These are phyloP conservation scores for Athripsodes cinereus DNA, from an alignment of 2,888 invertebrate species.

Conservation along the genomic window DNA sequence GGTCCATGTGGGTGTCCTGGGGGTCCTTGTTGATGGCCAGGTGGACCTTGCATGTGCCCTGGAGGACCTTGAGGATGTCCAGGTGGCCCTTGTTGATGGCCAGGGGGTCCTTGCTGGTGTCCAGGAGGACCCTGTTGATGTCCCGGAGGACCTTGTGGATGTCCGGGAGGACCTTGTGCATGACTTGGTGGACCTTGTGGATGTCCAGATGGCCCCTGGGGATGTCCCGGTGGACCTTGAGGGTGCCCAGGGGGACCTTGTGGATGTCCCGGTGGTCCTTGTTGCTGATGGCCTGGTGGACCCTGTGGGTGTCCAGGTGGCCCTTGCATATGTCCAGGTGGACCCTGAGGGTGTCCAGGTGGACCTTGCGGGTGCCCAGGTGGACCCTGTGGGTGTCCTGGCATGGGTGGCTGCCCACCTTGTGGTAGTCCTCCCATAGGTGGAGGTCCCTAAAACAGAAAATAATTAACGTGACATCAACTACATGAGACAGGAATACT, in stretches of 20 bases:
- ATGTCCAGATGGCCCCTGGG: slow-evolving; percentile 20
- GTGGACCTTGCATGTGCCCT: slow-evolving; percentile 32
- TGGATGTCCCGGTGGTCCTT: slow-evolving; percentile 32
- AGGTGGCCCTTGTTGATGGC: slow-evolving; percentile 35
- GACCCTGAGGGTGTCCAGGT: slow-evolving; percentile 7
- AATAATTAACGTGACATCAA: no score
- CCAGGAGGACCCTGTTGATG: slow-evolving; percentile 41
- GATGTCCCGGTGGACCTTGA: slow-evolving; percentile 42
- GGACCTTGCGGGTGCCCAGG: slow-evolving; percentile 16
- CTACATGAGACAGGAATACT: no score
- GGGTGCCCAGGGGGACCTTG: slow-evolving; percentile 31
- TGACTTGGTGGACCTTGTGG: slow-evolving; percentile 16
- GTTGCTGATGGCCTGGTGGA: slow-evolving; percentile 32
- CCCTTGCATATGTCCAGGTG: slow-evolving; percentile 34
- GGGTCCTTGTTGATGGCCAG: slow-evolving; percentile 30
- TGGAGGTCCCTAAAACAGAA: slow-evolving; percentile 36
- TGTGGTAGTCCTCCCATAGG: slow-evolving; percentile 42
- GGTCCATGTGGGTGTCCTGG: slow-evolving; percentile 42
- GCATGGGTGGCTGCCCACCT: slow-evolving; percentile 34
- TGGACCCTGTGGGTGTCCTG: slow-evolving; percentile 14
- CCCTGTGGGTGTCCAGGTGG: slow-evolving; percentile 44
- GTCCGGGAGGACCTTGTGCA: slow-evolving; percentile 15
- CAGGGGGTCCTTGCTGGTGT: slow-evolving; percentile 40
- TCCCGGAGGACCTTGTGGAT: slow-evolving; percentile 8
- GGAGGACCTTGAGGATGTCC: slow-evolving; percentile 31